Conservation (phyloP, 2,888 invertebrate genomes). For the Orthosia gracilis region DNA sequence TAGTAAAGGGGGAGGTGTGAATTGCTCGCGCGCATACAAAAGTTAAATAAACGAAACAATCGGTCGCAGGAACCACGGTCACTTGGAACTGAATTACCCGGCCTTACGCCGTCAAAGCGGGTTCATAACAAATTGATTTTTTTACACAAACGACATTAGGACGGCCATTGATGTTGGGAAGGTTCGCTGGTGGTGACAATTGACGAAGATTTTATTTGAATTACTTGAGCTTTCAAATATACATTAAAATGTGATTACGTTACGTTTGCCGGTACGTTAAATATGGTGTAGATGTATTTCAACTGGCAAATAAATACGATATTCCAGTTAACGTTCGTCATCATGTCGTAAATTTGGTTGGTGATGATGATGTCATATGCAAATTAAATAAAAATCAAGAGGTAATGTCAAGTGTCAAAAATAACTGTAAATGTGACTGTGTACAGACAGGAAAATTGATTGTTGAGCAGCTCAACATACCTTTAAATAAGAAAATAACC, state of each 20-base stretch:
- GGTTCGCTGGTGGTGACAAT: slow-evolving; percentile 64
- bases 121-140: slow-evolving; percentile 84
- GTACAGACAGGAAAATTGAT: neutral
- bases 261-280: slow-evolving; percentile 55
- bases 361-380: slow-evolving; percentile 40
- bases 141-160: slow-evolving; percentile 74
- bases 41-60: slow-evolving; percentile 73
- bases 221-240: slow-evolving; percentile 69
- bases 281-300: slow-evolving; percentile 59
- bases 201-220: slow-evolving; percentile 69
- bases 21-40: slow-evolving; percentile 78
- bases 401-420: slow-evolving; percentile 6
- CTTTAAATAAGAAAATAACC: too few species aligned
- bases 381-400: slow-evolving; percentile 57
- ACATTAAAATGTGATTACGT: slow-evolving; percentile 69
- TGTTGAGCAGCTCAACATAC: neutral
- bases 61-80: slow-evolving; percentile 84
- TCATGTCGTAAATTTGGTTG: slow-evolving; percentile 16
- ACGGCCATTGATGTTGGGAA: slow-evolving; percentile 63
- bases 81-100: slow-evolving; percentile 83
- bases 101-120: slow-evolving; percentile 69
- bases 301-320: slow-evolving; percentile 62
- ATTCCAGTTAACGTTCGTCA: slow-evolving; percentile 47
- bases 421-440: neutral
- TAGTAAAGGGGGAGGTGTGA: slow-evolving; percentile 76